These are phyloP conservation scores for Ambastaia sidthimunki DNA, from an alignment of 2,797 vertebrate genomes.

Conservation along the genomic window DNA sequence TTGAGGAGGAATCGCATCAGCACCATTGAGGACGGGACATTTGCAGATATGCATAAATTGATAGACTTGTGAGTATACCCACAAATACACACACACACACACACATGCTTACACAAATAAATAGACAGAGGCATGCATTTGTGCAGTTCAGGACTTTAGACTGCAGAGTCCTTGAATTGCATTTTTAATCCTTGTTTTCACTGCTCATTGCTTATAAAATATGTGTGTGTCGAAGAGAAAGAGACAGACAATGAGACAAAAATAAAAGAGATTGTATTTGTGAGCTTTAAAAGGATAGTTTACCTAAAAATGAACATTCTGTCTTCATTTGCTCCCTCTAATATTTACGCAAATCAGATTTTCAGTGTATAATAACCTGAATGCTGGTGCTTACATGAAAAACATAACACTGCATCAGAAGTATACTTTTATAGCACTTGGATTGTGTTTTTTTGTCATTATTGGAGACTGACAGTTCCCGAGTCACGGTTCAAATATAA, in stretches of 20 bases:
- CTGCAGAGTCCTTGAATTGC: not conserved
- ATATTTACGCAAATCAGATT: not conserved
- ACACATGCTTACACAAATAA: conserved; percentile 24
- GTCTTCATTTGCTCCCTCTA: not conserved
- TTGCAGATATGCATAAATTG: conserved; percentile 69
- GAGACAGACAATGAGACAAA: not conserved
- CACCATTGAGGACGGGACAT: conserved; percentile 67
- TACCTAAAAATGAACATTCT: not conserved
- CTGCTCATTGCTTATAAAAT: not conserved
- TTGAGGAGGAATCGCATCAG: conserved; percentile 70
- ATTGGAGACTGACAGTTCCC: not conserved
- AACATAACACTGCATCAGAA: too few relatives aligned
- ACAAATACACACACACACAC: not conserved
- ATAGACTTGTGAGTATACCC: conserved; percentile 73
- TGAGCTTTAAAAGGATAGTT: not conserved
- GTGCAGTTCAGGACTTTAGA: not conserved
- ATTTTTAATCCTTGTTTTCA: not conserved
- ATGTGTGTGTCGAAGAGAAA: not conserved
- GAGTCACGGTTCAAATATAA: not conserved
- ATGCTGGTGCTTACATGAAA: too few relatives aligned
- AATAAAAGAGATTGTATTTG: not conserved
- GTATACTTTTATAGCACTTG: too few relatives aligned
- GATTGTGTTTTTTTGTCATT: too few relatives aligned
- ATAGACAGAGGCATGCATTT: conserved; percentile 16
- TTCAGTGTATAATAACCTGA: too few relatives aligned